Conservation (phyloP, 2,888 invertebrate species). For the Oxyteleia sp. region DNA sequence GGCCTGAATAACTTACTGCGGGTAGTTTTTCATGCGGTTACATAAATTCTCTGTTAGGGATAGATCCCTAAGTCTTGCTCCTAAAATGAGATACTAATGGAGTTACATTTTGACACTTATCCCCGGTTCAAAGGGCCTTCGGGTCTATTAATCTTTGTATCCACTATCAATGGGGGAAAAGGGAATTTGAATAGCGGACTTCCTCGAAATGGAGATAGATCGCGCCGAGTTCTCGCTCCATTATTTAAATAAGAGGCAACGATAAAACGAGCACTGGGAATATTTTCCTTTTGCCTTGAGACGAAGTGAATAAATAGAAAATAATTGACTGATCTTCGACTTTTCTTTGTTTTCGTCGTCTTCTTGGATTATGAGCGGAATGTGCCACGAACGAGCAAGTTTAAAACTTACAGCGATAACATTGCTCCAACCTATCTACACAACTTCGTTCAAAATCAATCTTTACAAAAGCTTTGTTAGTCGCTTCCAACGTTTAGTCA, state of each 20-base stretch:
- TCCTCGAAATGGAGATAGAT: constrained; percentile 48
- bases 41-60: constrained; percentile 35
- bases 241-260: constrained; percentile 16
- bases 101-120: constrained; percentile 56
- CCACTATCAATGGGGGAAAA: constrained; percentile 28
- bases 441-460: neutral
- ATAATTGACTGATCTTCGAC: constrained; percentile 15
- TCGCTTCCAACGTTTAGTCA: neutral
- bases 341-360: neutral
- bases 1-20: constrained; percentile 27
- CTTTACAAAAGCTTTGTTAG: neutral
- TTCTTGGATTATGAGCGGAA: too few species aligned
- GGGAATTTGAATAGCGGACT: constrained; percentile 43
- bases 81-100: constrained; percentile 35
- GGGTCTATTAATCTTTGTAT: constrained; percentile 63
- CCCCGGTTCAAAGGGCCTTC: constrained; percentile 24
- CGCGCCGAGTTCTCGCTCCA: constrained; percentile 1
- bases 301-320: constrained; percentile 27
- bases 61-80: neutral
- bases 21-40: constrained; percentile 31
- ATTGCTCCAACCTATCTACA: neutral
- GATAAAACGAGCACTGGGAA: constrained; percentile 11
- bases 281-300: neutral
- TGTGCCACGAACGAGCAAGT: neutral
- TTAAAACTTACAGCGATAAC: neutral